Percentiles rank a stretch among this genome's conserved stretches.
Conservation (phyloP, 2,888 invertebrate genomes). For the Scelioninae gen. 2 region DNA sequence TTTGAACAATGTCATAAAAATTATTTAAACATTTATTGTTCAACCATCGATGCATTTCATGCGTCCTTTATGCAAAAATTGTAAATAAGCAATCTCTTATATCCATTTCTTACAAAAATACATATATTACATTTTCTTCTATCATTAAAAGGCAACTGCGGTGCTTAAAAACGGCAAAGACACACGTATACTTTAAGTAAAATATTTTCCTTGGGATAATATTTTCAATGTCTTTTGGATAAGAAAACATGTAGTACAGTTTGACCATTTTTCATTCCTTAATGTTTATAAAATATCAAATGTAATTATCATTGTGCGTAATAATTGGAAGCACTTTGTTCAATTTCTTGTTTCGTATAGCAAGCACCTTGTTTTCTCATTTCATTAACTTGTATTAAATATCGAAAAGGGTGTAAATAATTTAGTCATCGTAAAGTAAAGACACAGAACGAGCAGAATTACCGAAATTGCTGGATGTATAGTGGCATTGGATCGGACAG, state of each 20-base stretch:
- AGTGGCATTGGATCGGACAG: constrained; percentile 86
- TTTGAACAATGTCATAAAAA: not conserved
- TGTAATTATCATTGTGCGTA: constrained; percentile 18
- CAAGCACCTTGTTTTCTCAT: too few relatives aligned
- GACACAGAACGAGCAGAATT: constrained; percentile 59
- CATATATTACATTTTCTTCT: constrained; percentile 36
- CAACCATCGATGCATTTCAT: constrained; percentile 26
- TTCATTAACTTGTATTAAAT: constrained; percentile 18
- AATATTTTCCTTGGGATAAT: not conserved
- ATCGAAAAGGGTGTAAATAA: constrained; percentile 59
- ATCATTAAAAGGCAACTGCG: constrained; percentile 32
- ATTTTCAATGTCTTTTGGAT: not conserved
- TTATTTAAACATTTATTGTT: constrained; percentile 15
- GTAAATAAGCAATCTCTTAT: constrained; percentile 29
- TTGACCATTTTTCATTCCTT: constrained; percentile 1
- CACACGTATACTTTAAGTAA: not conserved
- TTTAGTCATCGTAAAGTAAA: constrained; percentile 17
- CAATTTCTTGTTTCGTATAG: too few relatives aligned
- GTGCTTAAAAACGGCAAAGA: constrained; percentile 19
- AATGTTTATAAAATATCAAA: constrained; percentile 26
- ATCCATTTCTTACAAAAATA: constrained; percentile 46
- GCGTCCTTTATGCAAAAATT: constrained; percentile 14
- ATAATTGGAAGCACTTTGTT: constrained; percentile 40
- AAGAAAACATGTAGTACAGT: not conserved
- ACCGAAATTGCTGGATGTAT: constrained; percentile 69